Conservation (phyloP, 2,797 vertebrate genomes). For the Falco peregrinus region DNA sequence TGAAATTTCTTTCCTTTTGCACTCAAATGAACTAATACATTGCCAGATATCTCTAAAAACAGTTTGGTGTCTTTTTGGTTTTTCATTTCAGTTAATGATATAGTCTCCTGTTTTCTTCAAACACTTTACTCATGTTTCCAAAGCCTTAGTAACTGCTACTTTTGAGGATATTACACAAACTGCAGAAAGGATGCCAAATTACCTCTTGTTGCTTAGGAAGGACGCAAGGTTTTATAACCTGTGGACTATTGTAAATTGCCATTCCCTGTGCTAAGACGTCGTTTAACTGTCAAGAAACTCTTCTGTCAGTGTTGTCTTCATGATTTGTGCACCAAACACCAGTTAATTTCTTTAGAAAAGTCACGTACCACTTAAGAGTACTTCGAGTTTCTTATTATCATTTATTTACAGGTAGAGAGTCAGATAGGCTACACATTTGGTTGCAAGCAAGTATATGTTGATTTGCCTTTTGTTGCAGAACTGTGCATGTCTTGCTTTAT, state of each 20-base stretch:
- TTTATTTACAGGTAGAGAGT: neutral
- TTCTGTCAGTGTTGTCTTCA: neutral
- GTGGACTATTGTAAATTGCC: accelerated
- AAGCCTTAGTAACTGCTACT: neutral
- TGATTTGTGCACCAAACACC: neutral
- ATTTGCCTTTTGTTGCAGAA: neutral
- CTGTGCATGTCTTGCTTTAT: neutral
- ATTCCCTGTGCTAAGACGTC: neutral
- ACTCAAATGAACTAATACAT: neutral
- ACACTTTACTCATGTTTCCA: neutral
- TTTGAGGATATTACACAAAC: neutral
- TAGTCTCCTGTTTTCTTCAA: neutral
- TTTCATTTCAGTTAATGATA: neutral
- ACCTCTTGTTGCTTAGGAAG: neutral
- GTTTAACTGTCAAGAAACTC: neutral
- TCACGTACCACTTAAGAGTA: neutral
- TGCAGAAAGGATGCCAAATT: neutral
- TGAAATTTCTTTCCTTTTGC: neutral
- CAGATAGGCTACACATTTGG: neutral
- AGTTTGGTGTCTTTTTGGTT: neutral
- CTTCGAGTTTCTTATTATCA: neutral
- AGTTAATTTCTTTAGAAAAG: neutral
- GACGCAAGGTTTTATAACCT: neutral
- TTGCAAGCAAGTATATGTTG: neutral
- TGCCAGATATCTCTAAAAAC: neutral